Base-by-base conservation (phyloP, 2,797 vertebrate genomes). In the Neoniphon sammara region DNA sequence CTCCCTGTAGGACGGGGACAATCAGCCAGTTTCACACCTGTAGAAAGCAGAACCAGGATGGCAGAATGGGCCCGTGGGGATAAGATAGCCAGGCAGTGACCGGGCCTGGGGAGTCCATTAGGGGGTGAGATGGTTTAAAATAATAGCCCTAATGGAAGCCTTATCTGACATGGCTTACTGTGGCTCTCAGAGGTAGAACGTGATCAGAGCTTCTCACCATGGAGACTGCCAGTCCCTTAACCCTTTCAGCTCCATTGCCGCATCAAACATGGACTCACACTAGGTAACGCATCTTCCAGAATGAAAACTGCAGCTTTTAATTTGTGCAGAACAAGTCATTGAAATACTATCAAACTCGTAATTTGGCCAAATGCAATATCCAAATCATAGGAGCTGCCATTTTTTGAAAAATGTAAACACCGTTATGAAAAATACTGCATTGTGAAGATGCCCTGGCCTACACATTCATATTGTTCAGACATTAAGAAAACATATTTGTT, bases 141-240 rank as follows among this genome's bases (percentile, higher is more conserved):
- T 89, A 91, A 85, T 74, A 86, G 80, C 83, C 77, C 75, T 94
- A 93, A 94, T 94, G 91, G 92, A 89, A 69, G 86, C 69, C 82
- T 92, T 93, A 94, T 94, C 92, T 85, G 66, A 84, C 85, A 77
- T 74, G 80, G 81, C 78, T 80, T 57, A 39, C 66, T 58, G 77
- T 67, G 57, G 60, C 82, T 84, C 79, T 83, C 23, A 20, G 60
- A 80, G 83, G 75, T 59, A 63, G 69, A 73, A 55, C 75, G 54
- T 54, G 69, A 82, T 80, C 75, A 57, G 63, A 75, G 70, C 47
- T 68, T 65, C 81, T 85, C 79, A 74, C 71, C 44, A 34, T 63
- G 69, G 69, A 77, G 75, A 83, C 71, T 14, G 57, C 63, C 50
- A 56, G 31, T 18, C 70, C 31, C 52, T 81, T 83, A 83, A 83